A percentile compares a stretch with the other conserved stretches of the same genome.
Conservation (phyloP, 1,140 invertebrate genomes). For the Ceratosolen fusciceps region DNA sequence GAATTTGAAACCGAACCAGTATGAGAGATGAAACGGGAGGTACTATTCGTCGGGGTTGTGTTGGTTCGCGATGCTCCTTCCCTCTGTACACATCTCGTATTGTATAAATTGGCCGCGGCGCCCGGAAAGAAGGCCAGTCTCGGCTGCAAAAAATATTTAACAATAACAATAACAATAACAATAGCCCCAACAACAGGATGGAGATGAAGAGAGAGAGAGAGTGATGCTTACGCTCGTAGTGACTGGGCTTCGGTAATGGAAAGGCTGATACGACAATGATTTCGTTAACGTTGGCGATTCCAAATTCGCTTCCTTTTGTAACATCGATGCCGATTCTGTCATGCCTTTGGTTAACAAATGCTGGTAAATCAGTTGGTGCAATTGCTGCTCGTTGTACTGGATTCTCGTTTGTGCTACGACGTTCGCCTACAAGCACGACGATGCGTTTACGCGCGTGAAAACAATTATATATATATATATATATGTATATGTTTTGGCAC, state of each 20-base stretch:
- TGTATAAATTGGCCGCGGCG: constrained; percentile 68
- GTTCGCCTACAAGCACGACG: constrained; percentile 70
- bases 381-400: constrained; percentile 91
- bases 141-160: constrained; percentile 51
- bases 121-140: constrained; percentile 65
- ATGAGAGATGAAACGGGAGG: constrained; percentile 64
- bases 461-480: too few species aligned
- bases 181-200: too few species aligned
- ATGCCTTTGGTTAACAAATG: constrained; percentile 87
- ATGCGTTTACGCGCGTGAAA: too few species aligned
- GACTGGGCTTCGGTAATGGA: constrained; percentile 72
- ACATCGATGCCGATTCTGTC: constrained; percentile 77
- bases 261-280: constrained; percentile 71
- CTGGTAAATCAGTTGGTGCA: constrained; percentile 92
- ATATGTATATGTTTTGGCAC: too few species aligned
- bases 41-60: constrained; percentile 61
- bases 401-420: constrained; percentile 97
- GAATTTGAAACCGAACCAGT: constrained; percentile 55
- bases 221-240: constrained; percentile 62
- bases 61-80: constrained; percentile 56
- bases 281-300: constrained; percentile 68
- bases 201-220: not conserved
- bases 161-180: not conserved
- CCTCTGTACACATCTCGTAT: constrained; percentile 60
- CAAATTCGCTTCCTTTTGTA: constrained; percentile 84